Base-by-base conservation (phyloP, 2,113 vertebrate genomes). In the Ammodytes dubius region DNA sequence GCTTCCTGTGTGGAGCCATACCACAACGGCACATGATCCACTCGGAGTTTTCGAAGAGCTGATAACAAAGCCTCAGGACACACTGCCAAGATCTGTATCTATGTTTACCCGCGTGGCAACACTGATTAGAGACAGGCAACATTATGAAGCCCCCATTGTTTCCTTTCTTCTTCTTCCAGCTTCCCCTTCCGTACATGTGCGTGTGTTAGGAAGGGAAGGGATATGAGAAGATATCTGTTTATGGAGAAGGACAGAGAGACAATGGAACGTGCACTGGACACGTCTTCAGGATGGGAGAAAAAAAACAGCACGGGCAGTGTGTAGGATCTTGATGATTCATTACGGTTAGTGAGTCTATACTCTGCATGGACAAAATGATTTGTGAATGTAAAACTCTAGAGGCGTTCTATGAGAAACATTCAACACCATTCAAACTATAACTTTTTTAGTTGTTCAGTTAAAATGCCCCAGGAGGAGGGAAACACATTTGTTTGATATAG, bases 61-160 rank as follows among this genome's bases (percentile, higher is more conserved):
- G 92, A 93, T 94, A 93, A 93, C 89, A 84, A 89, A 86, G 90
- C 89, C 84, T 79, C 50, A 76, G 85, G 88, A 94, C 81, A 84
- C 87, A 79, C 87, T 91, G 94, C 92, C 93, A 94, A 93, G 87
- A 90, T 95, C 87, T 94, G 94, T 93, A 94, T 95, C 94, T 94
- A 78, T 88, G 87, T 94, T 94, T 93, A 91, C 91, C 89, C 81
- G 88, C 87, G 89, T 91, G 92, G 92, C 89, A 89, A 91, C 93
- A 88, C 91, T 94, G 94, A 95, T 96, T 95, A 94, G 83, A 87
- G 87, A 92, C 74, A 84, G 73, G 88, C 90, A 87, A 91, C 83
- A 84, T 91, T 90, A 92, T 90, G 84, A 92, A 92, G 79, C 82
- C 47, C 27, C 84, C 89, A 92, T 93, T 94, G 92, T 94, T 91